Percentiles rank a stretch among this genome's conserved stretches.
These are phyloP conservation scores for Ahaetulla prasina DNA, from an alignment of 2,113 vertebrate species.

Conservation along the genomic window DNA sequence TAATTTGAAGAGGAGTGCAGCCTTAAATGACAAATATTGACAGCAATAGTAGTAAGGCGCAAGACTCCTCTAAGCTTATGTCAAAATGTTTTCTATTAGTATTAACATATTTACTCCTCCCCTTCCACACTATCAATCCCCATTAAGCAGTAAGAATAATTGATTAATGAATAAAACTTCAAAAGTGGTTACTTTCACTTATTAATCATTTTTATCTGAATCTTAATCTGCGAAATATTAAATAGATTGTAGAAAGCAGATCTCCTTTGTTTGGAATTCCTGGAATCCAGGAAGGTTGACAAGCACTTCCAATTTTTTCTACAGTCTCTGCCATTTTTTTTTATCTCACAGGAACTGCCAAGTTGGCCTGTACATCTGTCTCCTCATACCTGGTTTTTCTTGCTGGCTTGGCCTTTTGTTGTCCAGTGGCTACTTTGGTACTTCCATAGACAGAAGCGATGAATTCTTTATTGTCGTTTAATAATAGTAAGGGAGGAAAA, in stretches of 20 bases:
- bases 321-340: accelerated
- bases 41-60: not conserved
- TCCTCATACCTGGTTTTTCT: constrained; percentile 73
- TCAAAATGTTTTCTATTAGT: not conserved
- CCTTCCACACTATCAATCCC: not conserved
- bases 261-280: not conserved
- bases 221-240: not conserved
- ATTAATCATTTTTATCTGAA: not conserved
- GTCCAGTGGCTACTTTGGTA: constrained; percentile 80
- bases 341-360: not conserved
- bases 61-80: not conserved
- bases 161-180: not conserved
- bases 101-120: not conserved
- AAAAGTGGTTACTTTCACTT: not conserved
- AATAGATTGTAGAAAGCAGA: not conserved
- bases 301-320: not conserved
- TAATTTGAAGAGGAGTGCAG: not conserved
- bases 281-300: not conserved
- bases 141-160: not conserved
- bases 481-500: not conserved
- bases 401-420: constrained; percentile 89
- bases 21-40: not conserved
- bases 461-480: constrained; percentile 26
- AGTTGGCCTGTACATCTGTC: constrained; percentile 54
- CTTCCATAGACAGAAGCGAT: constrained; percentile 74